These are phyloP conservation scores for Zeuzera pyrina DNA, from an alignment of 2,888 invertebrate species.

Conservation along the genomic window DNA sequence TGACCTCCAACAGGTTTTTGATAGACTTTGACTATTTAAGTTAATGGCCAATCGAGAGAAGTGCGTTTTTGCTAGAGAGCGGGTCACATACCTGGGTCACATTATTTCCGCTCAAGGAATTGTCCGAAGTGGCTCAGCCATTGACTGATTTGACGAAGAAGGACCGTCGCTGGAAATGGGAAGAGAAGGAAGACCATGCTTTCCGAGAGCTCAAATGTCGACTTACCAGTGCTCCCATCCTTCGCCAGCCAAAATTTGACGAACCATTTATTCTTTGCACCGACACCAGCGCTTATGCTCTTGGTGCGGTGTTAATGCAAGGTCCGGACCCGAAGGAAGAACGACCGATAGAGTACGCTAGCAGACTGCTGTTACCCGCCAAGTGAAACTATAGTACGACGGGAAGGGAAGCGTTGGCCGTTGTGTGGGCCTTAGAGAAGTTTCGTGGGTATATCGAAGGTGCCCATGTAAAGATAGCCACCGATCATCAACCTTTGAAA, in stretches of 20 bases:
- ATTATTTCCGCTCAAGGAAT: conserved; percentile 14
- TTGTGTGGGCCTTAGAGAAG: conserved; percentile 33
- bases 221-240: conserved; percentile 18
- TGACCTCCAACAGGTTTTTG: neutral
- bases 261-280: conserved; percentile 20
- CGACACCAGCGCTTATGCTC: conserved; percentile 18
- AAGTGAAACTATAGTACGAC: conserved; percentile 30
- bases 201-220: conserved; percentile 15
- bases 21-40: conserved; percentile 3
- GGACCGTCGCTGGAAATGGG: conserved; percentile 14
- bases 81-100: conserved; percentile 18
- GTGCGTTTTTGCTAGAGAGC: conserved; percentile 14
- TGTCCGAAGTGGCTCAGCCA: too few species aligned
- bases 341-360: conserved; percentile 20
- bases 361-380: conserved; percentile 15
- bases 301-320: conserved; percentile 12
- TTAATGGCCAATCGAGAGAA: too few species aligned
- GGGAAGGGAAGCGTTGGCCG: conserved; percentile 30
- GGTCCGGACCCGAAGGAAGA: conserved; percentile 8
- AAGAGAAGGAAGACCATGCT: too few species aligned
- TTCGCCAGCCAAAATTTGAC: too few species aligned
- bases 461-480: conserved; percentile 24
- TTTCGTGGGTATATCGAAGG: conserved; percentile 40
- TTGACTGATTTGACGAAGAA: too few species aligned
- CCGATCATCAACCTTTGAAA: conserved; percentile 43